These are phyloP conservation scores for Cremastobaeus sp. DNA, from an alignment of 2,888 invertebrate genomes.

Conservation along the genomic window DNA sequence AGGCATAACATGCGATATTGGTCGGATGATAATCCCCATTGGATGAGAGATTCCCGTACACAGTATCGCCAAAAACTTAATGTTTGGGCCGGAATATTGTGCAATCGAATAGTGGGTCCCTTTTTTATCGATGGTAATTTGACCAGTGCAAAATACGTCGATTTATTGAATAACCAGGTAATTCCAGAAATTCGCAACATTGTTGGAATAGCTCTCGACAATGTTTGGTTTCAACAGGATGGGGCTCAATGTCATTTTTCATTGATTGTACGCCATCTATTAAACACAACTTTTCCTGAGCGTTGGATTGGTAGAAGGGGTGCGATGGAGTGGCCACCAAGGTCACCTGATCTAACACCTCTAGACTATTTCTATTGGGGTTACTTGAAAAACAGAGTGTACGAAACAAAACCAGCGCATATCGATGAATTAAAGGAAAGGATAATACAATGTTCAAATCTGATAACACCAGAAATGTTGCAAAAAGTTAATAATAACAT, in stretches of 20 bases:
- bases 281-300: background rate
- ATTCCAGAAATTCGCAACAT: background rate
- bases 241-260: background rate
- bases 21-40: constrained; percentile 1
- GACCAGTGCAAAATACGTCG: background rate
- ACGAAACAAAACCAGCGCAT: no score
- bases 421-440: no score
- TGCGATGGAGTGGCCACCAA: background rate
- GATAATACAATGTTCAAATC: no score
- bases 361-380: no score
- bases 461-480: no score
- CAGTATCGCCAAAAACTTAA: constrained; percentile 5
- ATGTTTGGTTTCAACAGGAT: background rate
- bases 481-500: no score
- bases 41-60: background rate
- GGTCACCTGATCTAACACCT: background rate
- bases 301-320: background rate
- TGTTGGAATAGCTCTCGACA: background rate
- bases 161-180: background rate
- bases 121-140: background rate
- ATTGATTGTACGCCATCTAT: background rate
- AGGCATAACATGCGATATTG: constrained; percentile 6
- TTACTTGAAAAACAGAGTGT: no score
- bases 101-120: background rate
- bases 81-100: constrained; percentile 4